phyloP scores from a whole-genome alignment of 2,113 vertebrate species.

The Xiphias gladius region DNA sequence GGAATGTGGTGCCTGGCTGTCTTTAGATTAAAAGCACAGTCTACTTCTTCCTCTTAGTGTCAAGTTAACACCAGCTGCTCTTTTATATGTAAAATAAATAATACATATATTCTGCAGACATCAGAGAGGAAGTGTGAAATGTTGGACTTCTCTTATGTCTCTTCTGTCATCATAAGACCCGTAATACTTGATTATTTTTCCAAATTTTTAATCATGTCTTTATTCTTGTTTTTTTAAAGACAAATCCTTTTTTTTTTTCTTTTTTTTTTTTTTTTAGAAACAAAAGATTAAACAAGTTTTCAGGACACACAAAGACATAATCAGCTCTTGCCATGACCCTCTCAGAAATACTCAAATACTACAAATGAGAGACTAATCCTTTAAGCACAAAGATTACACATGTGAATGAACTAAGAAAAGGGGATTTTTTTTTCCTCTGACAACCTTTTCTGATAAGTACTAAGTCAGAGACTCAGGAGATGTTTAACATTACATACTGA shows the following conservation, averaged over 20 bases:
- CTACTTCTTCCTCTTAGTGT: constrained; percentile 1
- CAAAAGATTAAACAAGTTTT: constrained; percentile 36
- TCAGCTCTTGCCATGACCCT: constrained; percentile 4
- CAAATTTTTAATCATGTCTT: background rate
- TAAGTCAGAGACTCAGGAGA: background rate
- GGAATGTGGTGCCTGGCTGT: background rate
- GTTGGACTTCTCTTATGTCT: background rate
- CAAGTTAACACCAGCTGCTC: constrained; percentile 9
- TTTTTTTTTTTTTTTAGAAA: constrained; percentile 11
- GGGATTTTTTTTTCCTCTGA: background rate
- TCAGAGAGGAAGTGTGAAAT: background rate
- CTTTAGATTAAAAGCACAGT: constrained; percentile 1
- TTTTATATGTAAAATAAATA: constrained; percentile 14
- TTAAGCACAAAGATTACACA: constrained; percentile 51
- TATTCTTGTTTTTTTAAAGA: background rate
- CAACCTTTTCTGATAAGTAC: background rate
- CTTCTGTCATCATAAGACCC: background rate
- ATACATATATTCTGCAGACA: constrained; percentile 5
- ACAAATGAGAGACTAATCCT: constrained; percentile 49
- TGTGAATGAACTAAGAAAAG: background rate
- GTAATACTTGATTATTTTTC: background rate
- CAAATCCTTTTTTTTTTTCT: background rate
- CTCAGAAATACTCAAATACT: constrained; percentile 30
- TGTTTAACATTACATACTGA: background rate
- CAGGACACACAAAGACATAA: constrained; percentile 24